phyloP scores from a whole-genome alignment of 2,113 vertebrate species.

The Malurus elegans region DNA sequence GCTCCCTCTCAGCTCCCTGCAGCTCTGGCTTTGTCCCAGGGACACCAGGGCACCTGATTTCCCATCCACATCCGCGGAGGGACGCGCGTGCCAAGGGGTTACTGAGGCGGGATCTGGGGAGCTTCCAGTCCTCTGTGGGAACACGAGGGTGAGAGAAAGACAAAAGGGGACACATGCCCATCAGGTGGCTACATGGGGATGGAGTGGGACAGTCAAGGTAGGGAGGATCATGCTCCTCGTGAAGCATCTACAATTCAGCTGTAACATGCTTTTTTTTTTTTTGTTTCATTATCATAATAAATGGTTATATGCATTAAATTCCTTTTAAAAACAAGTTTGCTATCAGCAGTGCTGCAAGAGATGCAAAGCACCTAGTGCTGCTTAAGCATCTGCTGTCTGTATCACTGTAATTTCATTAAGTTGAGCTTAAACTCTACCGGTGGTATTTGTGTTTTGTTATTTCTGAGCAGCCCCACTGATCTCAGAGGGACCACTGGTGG shows the following conservation, averaged over 20 bases:
- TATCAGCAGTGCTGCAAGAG: neutral
- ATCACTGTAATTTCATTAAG: neutral
- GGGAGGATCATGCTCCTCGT: neutral
- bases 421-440: neutral
- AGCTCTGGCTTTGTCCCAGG: neutral
- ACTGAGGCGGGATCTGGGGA: neutral
- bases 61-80: neutral
- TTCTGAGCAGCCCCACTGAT: neutral
- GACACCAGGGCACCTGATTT: neutral
- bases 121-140: neutral
- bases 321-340: neutral
- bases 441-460: neutral
- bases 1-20: neutral
- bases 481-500: neutral
- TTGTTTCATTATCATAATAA: neutral
- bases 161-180: neutral
- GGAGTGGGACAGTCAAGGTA: neutral
- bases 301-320: neutral
- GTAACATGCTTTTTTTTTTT: neutral
- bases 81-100: neutral
- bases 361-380: neutral
- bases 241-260: neutral
- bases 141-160: neutral
- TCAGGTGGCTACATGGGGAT: neutral
- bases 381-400: neutral